Evolutionary conservation across 2,888 invertebrate genomes (phyloP), one percentile per base, ranked within the genome.

Genomic region (Mylabris sibirica): DNA sequence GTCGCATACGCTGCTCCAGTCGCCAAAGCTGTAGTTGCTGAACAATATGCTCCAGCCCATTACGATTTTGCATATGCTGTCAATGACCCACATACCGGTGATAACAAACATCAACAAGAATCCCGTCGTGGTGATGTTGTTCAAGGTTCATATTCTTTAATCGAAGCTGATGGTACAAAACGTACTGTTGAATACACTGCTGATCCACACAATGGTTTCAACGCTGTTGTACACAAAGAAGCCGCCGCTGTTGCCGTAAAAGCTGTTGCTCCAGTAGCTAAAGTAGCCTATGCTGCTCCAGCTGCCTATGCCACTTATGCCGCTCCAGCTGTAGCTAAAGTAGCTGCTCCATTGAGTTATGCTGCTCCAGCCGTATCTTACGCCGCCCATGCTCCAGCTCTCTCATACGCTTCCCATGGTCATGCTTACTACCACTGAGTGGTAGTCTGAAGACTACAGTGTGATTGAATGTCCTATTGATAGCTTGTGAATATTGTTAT

Each of bases 141-240:
- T 24, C 84, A 86, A 65, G 87, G 87, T 11, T 80, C 83, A 72
- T 87, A 87, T 74, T 85, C 86, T 70, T 77, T 88, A 1, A 82
- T 87, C 74, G 87, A 88, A 72, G 78, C 88, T 24, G 88, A 88
- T 79, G 88, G 88, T 24, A 84, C 84, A 74, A 84, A 83, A 63
- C 85, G 88, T 70, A 83, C 85, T 57, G 88, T 88, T 20, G 85
- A 87, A 38, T 88, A 88, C 79, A 84, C 84, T 64, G 86, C 87
- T 22, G 87, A 87, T 77, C 83, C 83, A 20, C 86, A 86, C 76
- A 85, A 80, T 71, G 88, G 88, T 66, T 88, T 88, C 82, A 86
- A 87, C 75, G 88, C 88, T 5, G 77, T 87, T 61, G 88, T 88
- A 1, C 85, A 84, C 70, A 86, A 85, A 38, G 86, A 87, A 75